Conservation (phyloP, 2,888 invertebrate genomes). For the Euclidia mi region DNA sequence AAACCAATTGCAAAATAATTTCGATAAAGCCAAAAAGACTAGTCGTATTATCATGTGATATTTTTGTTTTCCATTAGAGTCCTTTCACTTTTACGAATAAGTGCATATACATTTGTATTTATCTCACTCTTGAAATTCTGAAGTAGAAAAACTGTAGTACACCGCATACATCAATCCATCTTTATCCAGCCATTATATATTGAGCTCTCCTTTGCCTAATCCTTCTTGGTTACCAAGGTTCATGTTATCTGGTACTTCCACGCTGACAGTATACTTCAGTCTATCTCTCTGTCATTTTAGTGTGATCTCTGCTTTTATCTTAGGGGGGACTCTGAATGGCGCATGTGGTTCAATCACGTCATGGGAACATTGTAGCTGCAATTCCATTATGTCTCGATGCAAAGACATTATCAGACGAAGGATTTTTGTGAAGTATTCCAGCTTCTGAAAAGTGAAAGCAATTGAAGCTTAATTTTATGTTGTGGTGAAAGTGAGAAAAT, state of each 20-base stretch:
- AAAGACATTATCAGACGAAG: slow-evolving; percentile 84
- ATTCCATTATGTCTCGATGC: slow-evolving; percentile 82
- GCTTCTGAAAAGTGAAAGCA: slow-evolving; percentile 70
- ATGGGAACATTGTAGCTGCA: slow-evolving; percentile 71
- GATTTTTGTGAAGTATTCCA: slow-evolving; percentile 86
- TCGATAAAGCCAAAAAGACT: too few relatives aligned
- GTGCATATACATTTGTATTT: too few relatives aligned
- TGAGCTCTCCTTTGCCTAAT: background rate
- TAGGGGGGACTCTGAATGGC: slow-evolving; percentile 70
- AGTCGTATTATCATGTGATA: too few relatives aligned
- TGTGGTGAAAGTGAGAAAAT: background rate
- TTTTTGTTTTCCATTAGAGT: too few relatives aligned
- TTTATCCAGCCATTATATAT: background rate
- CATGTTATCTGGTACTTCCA: slow-evolving; percentile 56
- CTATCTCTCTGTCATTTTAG: slow-evolving; percentile 78
- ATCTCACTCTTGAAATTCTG: background rate
- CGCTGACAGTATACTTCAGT: slow-evolving; percentile 61
- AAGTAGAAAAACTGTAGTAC: background rate
- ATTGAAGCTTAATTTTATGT: background rate
- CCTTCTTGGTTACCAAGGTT: slow-evolving; percentile 31
- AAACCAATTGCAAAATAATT: too few relatives aligned
- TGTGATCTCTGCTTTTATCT: slow-evolving; percentile 79
- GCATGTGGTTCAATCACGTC: slow-evolving; percentile 56
- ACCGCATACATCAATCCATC: too few relatives aligned
- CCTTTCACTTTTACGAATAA: too few relatives aligned